Evolutionary conservation across 2,888 invertebrate genomes (phyloP).

Genomic region (Metalampra italica): DNA sequence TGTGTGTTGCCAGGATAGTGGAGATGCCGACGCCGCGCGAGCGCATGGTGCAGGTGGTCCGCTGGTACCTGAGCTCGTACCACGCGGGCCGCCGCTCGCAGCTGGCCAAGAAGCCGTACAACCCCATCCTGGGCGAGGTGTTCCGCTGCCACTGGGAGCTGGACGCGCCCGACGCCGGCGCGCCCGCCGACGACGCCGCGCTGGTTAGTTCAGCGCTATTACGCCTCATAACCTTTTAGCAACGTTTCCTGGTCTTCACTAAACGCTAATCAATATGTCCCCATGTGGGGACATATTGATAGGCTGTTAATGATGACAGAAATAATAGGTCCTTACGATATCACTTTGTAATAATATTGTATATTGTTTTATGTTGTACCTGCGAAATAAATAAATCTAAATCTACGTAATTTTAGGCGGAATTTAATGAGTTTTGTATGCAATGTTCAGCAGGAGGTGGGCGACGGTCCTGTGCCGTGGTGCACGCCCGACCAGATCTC

Average conservation of each 20-base stretch:
- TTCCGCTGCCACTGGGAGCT: slow-evolving; percentile 94
- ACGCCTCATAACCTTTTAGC: too few relatives aligned
- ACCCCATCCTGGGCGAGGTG: slow-evolving; percentile 97
- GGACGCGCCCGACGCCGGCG: slow-evolving; percentile 47
- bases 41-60: slow-evolving; percentile 94
- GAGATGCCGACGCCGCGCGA: slow-evolving; percentile 92
- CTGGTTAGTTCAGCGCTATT: not conserved
- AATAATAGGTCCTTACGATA: too few relatives aligned
- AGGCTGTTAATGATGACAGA: too few relatives aligned
- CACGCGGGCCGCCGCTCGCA: slow-evolving; percentile 98
- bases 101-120: slow-evolving; percentile 99
- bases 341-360: too few relatives aligned
- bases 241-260: too few relatives aligned
- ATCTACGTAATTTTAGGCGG: too few relatives aligned
- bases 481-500: slow-evolving; percentile 91
- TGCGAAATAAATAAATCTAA: too few relatives aligned
- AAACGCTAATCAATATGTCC: too few relatives aligned
- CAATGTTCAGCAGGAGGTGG: slow-evolving; percentile 65
- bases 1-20: slow-evolving; percentile 83
- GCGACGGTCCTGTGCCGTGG: slow-evolving; percentile 95
- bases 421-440: not conserved
- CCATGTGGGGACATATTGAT: too few relatives aligned
- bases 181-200: slow-evolving; percentile 38
- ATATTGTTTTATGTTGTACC: too few relatives aligned
- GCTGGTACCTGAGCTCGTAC: slow-evolving; percentile 99